Percentiles rank a stretch among this genome's conserved stretches.
Evolutionary conservation across 2,888 invertebrate species (phyloP).

Genomic region (Campoplex capitator): DNA sequence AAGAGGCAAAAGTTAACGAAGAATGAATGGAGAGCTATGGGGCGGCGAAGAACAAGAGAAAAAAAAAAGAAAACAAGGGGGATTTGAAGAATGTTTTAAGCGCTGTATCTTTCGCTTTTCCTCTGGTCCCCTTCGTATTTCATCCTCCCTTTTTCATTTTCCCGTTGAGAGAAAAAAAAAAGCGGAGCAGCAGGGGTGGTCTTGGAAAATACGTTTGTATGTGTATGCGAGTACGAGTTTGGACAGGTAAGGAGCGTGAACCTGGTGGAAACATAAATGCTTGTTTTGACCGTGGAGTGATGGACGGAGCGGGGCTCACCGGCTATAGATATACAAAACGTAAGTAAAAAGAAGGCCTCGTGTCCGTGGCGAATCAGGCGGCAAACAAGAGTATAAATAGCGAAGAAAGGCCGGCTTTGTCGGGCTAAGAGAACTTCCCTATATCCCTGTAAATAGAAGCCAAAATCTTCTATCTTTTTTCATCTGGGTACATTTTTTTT

Average conservation of each 20-base stretch:
- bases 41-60: constrained; percentile 28
- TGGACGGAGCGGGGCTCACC: constrained; percentile 63
- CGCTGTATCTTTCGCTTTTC: constrained; percentile 12
- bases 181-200: constrained; percentile 57
- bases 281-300: constrained; percentile 75
- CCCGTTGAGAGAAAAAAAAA: constrained; percentile 33
- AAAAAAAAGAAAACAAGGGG: not conserved
- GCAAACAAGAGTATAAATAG: constrained; percentile 79
- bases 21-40: constrained; percentile 10
- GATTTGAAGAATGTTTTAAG: constrained; percentile 49
- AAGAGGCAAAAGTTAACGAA: constrained; percentile 20
- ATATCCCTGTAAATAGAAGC: not conserved
- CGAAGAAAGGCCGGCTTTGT: constrained; percentile 50
- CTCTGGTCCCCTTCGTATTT: not conserved
- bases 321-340: constrained; percentile 9
- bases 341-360: constrained; percentile 20
- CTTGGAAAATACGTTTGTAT: constrained; percentile 50
- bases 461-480: constrained; percentile 31
- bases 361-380: constrained; percentile 80
- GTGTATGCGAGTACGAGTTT: constrained; percentile 15
- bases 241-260: constrained; percentile 62
- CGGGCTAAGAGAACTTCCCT: constrained; percentile 47
- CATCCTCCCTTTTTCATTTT: constrained; percentile 14
- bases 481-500: constrained; percentile 52
- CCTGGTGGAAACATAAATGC: constrained; percentile 75